Evolutionary conservation across 1,140 invertebrate species (phyloP), one percentile per base, ranked within the genome.

Genomic region (Cydia pomonella): DNA sequence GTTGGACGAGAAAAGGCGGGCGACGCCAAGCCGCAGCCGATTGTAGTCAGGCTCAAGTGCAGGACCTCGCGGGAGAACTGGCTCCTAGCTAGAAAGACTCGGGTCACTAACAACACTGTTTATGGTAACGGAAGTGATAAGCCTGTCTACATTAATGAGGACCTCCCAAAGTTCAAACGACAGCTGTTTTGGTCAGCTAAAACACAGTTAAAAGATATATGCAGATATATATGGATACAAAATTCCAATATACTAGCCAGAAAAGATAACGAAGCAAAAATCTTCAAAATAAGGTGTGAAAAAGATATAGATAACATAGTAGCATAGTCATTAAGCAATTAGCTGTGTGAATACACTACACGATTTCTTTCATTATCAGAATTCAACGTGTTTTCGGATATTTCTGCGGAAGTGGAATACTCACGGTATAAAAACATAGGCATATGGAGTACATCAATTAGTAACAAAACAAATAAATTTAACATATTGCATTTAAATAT

Each of bases 151-250:
- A n/a, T n/a, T n/a, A n/a, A n/a, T n/a, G 71, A 72, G 27, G 71
- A 72, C 16, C 41, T 72, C 10, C 71, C 44, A 1, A 47, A 41
- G 23, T 72, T 72, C 16, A 72, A 72, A n/a, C 71, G 71, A 7
- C 71, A 72, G 71, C 44, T 72, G 23, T 50, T 72, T 72, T 72
- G 71, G 71, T 50, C 38, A 16, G 71, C 71, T 12, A 72, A 72
- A 41, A 47, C 47, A 4, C 33, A 72, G 29, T 21, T 72, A 7
- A 72, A 50, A 21, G 71, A 50, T 50, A 50, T 25, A 9, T 72
- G 18, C 9, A 47, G 23, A 27, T 73, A 38, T 59, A 62, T 73
- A 73, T 73, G 72, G 72, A 62, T 73, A 0, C 72, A 73, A n/a
- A 33, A 62, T 21, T 62, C 53, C 0, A 73, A 62, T 38, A 62